phyloP scores from a whole-genome alignment of 2,888 invertebrate species.

The Bombylius major region DNA sequence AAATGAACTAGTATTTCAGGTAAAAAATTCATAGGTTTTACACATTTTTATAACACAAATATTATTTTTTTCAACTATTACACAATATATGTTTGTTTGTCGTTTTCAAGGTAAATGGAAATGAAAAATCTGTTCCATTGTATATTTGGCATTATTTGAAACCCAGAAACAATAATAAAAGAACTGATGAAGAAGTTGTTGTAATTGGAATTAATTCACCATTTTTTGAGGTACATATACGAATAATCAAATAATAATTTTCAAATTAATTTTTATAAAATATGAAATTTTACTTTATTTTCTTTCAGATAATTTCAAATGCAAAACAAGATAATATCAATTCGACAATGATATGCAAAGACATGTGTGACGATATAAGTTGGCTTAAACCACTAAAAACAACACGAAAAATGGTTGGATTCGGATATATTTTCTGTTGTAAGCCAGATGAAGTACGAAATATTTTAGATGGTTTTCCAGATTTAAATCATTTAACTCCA shows the following conservation, averaged over 20 bases:
- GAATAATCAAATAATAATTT: too few species aligned
- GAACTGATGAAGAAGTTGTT: not conserved
- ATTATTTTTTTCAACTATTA: not conserved
- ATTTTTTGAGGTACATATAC: not conserved
- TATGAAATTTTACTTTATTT: not conserved
- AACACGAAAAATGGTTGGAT: not conserved
- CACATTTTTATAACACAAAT: not conserved
- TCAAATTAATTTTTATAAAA: not conserved
- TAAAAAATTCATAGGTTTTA: not conserved
- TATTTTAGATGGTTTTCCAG: not conserved
- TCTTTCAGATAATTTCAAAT: too few species aligned
- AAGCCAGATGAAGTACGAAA: not conserved
- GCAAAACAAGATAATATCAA: not conserved
- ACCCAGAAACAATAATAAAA: not conserved
- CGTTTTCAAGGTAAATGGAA: not conserved
- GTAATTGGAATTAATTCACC: not conserved
- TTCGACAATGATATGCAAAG: not conserved
- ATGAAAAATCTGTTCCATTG: not conserved
- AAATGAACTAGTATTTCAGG: not conserved
- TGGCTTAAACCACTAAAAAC: not conserved
- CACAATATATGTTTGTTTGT: not conserved
- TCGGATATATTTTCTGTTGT: conserved; percentile 1
- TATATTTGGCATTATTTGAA: not conserved
- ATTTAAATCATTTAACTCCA: not conserved
- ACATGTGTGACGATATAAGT: not conserved